Evolutionary conservation across 2,888 invertebrate species (phyloP), one percentile per base, ranked within the genome.

Genomic region (Dicyrtoma fusca): DNA sequence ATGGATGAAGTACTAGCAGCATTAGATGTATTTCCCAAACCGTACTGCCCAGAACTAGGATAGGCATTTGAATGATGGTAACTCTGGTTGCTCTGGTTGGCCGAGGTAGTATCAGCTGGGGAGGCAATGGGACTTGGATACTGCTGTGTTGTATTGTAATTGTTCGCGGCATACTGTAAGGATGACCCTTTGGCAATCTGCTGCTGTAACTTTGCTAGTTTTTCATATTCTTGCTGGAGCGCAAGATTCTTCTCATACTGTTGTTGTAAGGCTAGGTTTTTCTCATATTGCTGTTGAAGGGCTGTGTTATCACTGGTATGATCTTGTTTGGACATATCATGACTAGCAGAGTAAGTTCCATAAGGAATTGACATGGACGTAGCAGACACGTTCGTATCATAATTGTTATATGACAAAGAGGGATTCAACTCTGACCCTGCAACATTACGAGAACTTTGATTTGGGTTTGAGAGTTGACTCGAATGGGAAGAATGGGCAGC

Each of bases 241-340:
- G 66, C 49, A 14, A 66, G 42, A 51, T 72, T 66, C 34, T 69
- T 68, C 17, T 68, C 68, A 23, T 66, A 72, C 62, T 72, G 57
- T 17, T 78, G 75, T 63, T 73, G 74, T 69, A 69, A 63, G 23
- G 71, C 71, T 14, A 49, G 75, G 45, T 75, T 81, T 75, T 57
- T 78, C 55, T 66, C 81, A 26, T 76, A 79, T 17, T 53, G 62
- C 62, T 71, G 71, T 42, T 71, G 65, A 14, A 65, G 4, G 0
- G 47, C 19, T n/a, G 64, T 8, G 19, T 57, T 57, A n/a, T 65
- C 65, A 17, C 47, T 34, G 13, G 34, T 34, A 34, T 34, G 34
- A 34, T 34, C 26, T n/a, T 34, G 2, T 4, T 57, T 57, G 14
- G 19, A 14, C 5, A 14, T 14, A 57, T 21, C 17, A 61, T 34